Conservation (phyloP, 2,888 invertebrate genomes). For the Baccha elongata region DNA sequence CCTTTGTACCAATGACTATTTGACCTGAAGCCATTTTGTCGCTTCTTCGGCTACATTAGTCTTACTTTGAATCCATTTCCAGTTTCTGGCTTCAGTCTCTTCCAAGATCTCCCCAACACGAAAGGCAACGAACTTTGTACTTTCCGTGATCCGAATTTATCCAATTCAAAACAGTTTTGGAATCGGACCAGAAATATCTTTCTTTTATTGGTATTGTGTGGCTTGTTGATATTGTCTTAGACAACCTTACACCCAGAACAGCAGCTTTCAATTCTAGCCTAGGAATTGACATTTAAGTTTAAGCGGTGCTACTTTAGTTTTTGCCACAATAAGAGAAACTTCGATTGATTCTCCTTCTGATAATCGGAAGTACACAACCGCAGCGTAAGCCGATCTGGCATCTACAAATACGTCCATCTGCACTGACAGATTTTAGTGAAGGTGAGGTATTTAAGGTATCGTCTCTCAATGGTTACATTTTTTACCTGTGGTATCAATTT, state of each 20-base stretch:
- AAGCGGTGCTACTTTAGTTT: slow-evolving; percentile 68
- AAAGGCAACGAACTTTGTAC: slow-evolving; percentile 71
- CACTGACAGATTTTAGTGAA: not conserved
- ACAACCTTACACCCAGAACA: slow-evolving; percentile 56
- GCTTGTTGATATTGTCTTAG: slow-evolving; percentile 19
- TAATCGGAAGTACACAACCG: slow-evolving; percentile 65
- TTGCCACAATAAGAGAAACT: slow-evolving; percentile 49
- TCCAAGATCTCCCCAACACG: slow-evolving; percentile 69
- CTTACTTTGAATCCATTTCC: slow-evolving; percentile 16
- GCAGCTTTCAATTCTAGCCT: slow-evolving; percentile 72
- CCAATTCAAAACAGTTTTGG: slow-evolving; percentile 73
- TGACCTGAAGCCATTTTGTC: not conserved
- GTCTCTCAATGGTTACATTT: not conserved
- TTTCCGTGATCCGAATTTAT: slow-evolving; percentile 69
- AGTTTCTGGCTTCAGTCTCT: not conserved
- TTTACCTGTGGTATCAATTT: not conserved
- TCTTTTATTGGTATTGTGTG: slow-evolving; percentile 41
- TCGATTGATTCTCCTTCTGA: slow-evolving; percentile 22
- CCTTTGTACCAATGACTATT: not conserved
- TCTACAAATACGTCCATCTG: slow-evolving; percentile 60
- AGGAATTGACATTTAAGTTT: slow-evolving; percentile 64
- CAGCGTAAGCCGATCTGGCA: slow-evolving; percentile 69
- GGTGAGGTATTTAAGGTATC: not conserved
- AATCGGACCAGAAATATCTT: slow-evolving; percentile 74
- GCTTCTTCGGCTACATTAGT: not conserved